phyloP scores from a whole-genome alignment of 1,140 invertebrate genomes.

The Zaprionus kolodkinae region DNA sequence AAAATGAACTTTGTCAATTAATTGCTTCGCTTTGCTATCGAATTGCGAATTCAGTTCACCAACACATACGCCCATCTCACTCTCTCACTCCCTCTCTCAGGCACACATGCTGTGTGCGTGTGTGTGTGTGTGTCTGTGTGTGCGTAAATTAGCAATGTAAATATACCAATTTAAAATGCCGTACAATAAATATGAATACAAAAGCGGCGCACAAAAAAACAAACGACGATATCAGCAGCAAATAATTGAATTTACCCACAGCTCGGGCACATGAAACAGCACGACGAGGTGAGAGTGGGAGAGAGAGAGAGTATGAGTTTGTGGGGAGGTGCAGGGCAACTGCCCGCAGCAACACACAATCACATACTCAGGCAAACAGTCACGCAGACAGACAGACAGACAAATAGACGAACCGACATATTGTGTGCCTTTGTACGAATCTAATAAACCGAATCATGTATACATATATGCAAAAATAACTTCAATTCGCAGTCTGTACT shows the following conservation, averaged over 20 bases:
- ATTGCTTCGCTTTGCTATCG: conserved; percentile 60
- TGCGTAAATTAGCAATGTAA: conserved; percentile 80
- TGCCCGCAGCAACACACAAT: conserved; percentile 50
- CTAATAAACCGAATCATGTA: conserved; percentile 79
- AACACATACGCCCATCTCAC: conserved; percentile 15
- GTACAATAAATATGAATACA: conserved; percentile 81
- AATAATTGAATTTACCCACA: conserved; percentile 81
- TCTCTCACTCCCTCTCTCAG: not conserved
- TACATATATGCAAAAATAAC: conserved; percentile 74
- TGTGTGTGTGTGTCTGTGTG: conserved; percentile 39
- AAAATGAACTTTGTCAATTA: conserved; percentile 82
- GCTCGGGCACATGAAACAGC: conserved; percentile 24
- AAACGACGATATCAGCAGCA: conserved; percentile 79
- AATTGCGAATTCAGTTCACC: conserved; percentile 40
- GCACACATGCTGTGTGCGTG: conserved; percentile 11
- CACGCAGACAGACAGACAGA: conserved; percentile 34
- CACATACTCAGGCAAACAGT: conserved; percentile 19
- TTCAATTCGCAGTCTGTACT: conserved; percentile 46
- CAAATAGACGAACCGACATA: conserved; percentile 55
- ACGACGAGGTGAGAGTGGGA: not conserved
- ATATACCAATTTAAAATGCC: conserved; percentile 81
- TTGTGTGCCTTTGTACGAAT: conserved; percentile 77
- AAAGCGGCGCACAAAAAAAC: conserved; percentile 71
- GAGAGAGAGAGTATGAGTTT: not conserved
- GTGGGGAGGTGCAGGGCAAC: conserved; percentile 29